Evolutionary conservation across 2,888 invertebrate genomes (phyloP).

Genomic region (Polyommatus iphigenia): DNA sequence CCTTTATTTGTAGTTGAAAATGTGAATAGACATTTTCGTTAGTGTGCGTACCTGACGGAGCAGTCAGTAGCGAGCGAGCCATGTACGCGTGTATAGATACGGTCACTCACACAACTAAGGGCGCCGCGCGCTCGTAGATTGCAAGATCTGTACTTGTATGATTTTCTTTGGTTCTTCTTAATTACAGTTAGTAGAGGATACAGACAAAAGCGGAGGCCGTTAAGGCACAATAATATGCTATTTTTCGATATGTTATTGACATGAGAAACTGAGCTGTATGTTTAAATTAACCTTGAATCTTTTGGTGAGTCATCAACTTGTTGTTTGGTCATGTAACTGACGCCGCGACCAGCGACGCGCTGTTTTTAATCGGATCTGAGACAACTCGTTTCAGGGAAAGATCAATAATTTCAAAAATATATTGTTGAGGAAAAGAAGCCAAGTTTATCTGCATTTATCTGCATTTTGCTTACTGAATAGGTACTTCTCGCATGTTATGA

Average conservation of each 20-base stretch:
- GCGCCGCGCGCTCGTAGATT: too few species aligned
- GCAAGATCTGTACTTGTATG: too few species aligned
- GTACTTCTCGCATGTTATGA: background rate
- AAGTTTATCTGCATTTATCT: too few species aligned
- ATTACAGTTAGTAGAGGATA: background rate
- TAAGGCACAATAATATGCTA: background rate
- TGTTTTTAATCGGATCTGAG: background rate
- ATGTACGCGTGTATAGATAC: too few species aligned
- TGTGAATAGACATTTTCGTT: too few species aligned
- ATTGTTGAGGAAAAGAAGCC: background rate
- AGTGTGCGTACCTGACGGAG: too few species aligned
- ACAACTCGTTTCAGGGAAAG: background rate
- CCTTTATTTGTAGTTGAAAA: too few species aligned
- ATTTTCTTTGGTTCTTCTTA: background rate
- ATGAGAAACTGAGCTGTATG: background rate
- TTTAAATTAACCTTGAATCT: constrained; percentile 2
- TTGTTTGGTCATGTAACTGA: background rate
- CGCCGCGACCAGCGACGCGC: background rate
- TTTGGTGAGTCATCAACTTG: constrained; percentile 4
- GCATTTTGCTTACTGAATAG: background rate
- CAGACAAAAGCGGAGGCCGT: background rate
- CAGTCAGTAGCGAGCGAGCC: too few species aligned
- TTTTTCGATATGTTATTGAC: constrained; percentile 1
- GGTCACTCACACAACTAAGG: too few species aligned
- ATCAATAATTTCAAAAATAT: background rate